phyloP scores from a whole-genome alignment of 1,140 invertebrate genomes.

The Tetragnatha versicolor region DNA sequence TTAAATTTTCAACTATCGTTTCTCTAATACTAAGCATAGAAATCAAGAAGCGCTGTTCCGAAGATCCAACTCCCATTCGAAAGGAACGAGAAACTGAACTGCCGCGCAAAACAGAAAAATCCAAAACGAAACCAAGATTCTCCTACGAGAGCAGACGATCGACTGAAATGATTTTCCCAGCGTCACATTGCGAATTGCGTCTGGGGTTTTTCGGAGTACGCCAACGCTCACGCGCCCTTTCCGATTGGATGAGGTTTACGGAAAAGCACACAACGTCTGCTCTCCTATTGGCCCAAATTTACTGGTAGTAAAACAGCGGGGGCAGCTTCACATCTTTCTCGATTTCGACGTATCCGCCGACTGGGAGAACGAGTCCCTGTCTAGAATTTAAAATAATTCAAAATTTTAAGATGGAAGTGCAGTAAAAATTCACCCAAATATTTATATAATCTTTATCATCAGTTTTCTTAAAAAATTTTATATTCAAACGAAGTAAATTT shows the following conservation, averaged over 20 bases:
- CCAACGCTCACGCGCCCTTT: conserved; percentile 10
- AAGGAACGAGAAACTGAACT: too few species aligned
- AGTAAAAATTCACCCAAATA: not conserved
- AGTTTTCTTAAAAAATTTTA: not conserved
- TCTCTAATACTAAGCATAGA: too few species aligned
- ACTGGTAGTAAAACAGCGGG: not conserved
- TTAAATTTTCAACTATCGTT: too few species aligned
- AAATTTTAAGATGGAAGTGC: not conserved
- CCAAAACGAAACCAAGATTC: not conserved
- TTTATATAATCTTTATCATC: not conserved
- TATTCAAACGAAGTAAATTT: not conserved
- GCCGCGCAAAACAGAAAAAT: too few species aligned
- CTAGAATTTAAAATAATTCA: conserved; percentile 3
- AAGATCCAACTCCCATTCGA: too few species aligned
- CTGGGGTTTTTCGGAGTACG: conserved; percentile 6
- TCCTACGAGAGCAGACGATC: not conserved
- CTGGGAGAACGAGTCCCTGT: not conserved
- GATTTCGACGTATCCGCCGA: not conserved
- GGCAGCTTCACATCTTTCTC: not conserved
- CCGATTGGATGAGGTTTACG: conserved; percentile 17
- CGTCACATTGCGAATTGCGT: conserved; percentile 11
- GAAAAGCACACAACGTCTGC: not conserved
- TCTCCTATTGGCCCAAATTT: conserved; percentile 15
- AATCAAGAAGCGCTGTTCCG: too few species aligned
- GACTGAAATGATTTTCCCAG: conserved; percentile 7